Evolutionary conservation across 2,113 vertebrate genomes (phyloP), one percentile per base, ranked within the genome.

Genomic region (Anoura caudifer): DNA sequence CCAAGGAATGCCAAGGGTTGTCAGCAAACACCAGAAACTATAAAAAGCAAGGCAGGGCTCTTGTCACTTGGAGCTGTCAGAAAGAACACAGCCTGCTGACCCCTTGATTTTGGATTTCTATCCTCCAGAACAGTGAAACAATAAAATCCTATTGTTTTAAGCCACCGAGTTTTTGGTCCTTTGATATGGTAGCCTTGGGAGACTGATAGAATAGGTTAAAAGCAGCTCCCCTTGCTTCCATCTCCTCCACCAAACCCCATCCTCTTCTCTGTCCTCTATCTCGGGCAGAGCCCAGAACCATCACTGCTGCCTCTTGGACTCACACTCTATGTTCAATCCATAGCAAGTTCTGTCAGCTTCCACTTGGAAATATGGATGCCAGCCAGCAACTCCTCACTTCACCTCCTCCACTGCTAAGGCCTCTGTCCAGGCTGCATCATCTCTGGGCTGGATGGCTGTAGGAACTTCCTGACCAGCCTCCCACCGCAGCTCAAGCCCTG

Each of bases 391-490:
- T n/a, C 41, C n/a, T 31, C 16, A 2, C 15, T 10, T 69, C 31
- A 54, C 63, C 4, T 75, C 31, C 12, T 38, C 63, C 24, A n/a
- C 56, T 8, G 43, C 79, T 79, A 15, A 26, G 0, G 0, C 72
- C 31, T 75, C n/a, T 10, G 3, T 69, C 59, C 20, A 41, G 36
- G 36, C 16, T 73, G 56, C 28, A 28, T 9, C 24, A 4, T 50
- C 24, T 67, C 82, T 12, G 24, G 47, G 36, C 28, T 70, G 28
- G 22, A 52, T 0, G 7, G 15, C n/a, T 3, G 1, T 1, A 1
- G 22, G 14, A 52, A 22, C 38, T n/a, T 87, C 75, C 52, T 45
- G 38, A 43, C n/a, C 50, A 36, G 59, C 31, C 47, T 36, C 47
- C 45, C 7, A 1, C 43, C 7, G 22, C 43, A n/a, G 2, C 43